These are phyloP conservation scores for Anhinga rufa DNA, from an alignment of 2,113 vertebrate species.

Conservation along the genomic window DNA sequence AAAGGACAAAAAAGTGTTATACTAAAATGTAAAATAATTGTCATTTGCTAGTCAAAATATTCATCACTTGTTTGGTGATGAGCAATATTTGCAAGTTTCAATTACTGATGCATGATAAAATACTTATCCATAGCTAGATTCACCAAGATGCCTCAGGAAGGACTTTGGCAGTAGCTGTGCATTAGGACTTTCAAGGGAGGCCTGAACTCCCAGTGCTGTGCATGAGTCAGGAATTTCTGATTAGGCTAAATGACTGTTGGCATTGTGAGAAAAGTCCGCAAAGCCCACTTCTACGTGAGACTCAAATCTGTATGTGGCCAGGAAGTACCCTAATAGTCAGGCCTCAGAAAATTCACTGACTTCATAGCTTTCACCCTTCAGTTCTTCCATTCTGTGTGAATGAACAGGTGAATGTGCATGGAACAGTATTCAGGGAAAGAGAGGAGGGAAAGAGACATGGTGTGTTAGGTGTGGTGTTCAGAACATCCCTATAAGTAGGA, in stretches of 20 bases:
- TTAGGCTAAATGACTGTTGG: not conserved
- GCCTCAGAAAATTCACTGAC: not conserved
- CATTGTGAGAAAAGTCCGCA: not conserved
- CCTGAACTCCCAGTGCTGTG: not conserved
- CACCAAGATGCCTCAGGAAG: not conserved
- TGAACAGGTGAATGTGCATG: not conserved
- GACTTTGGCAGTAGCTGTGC: not conserved
- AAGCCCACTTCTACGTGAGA: not conserved
- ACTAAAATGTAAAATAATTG: not conserved
- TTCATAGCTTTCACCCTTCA: not conserved
- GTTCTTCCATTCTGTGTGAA: not conserved
- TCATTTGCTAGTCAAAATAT: not conserved
- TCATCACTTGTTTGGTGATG: not conserved
- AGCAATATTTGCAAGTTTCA: not conserved
- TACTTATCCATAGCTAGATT: not conserved
- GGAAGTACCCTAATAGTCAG: not conserved
- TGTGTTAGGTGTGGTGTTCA: rapidly evolving
- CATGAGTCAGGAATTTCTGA: not conserved
- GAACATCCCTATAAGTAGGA: not conserved
- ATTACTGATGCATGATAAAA: not conserved
- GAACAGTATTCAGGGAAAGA: rapidly evolving
- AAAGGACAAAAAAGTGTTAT: not conserved
- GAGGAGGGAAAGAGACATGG: rapidly evolving
- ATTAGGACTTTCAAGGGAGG: not conserved
- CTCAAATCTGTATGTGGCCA: not conserved